phyloP scores from a whole-genome alignment of 2,113 vertebrate species.

The Asarcornis scutulata region DNA sequence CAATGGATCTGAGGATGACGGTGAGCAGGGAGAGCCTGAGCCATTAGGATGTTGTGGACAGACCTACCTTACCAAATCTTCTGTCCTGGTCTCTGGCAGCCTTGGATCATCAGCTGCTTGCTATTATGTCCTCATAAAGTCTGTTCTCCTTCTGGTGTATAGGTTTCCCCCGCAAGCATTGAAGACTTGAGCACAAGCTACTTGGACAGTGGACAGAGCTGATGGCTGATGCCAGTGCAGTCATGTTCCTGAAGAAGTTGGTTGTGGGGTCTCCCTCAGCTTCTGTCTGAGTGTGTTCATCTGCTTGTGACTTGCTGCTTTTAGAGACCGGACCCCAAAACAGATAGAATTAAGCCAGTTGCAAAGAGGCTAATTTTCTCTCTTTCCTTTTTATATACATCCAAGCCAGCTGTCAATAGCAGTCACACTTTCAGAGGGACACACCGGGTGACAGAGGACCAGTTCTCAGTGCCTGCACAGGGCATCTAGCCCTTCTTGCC shows the following conservation, averaged over 20 bases:
- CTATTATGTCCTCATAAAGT: not conserved
- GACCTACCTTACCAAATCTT: not conserved
- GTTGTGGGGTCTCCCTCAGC: not conserved
- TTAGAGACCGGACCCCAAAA: not conserved
- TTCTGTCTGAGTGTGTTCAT: not conserved
- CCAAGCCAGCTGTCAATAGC: not conserved
- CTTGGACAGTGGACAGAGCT: not conserved
- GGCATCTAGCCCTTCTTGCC: not conserved
- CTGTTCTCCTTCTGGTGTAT: not conserved
- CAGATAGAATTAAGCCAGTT: not conserved
- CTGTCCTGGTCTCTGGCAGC: not conserved
- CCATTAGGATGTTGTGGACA: not conserved
- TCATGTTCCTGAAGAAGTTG: not conserved
- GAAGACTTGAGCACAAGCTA: not conserved
- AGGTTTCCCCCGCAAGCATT: not conserved
- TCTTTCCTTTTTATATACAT: not conserved
- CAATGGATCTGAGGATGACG: not conserved
- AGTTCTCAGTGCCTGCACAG: not conserved
- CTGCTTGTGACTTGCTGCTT: not conserved
- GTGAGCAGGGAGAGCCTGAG: not conserved
- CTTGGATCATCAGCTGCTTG: not conserved
- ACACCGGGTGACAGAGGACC: accelerated
- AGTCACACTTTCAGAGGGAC: not conserved
- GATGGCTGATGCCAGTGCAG: not conserved
- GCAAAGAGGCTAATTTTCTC: not conserved